Evolutionary conservation across 1,140 invertebrate species (phyloP).

Genomic region (Neotoxoptera formosana): DNA sequence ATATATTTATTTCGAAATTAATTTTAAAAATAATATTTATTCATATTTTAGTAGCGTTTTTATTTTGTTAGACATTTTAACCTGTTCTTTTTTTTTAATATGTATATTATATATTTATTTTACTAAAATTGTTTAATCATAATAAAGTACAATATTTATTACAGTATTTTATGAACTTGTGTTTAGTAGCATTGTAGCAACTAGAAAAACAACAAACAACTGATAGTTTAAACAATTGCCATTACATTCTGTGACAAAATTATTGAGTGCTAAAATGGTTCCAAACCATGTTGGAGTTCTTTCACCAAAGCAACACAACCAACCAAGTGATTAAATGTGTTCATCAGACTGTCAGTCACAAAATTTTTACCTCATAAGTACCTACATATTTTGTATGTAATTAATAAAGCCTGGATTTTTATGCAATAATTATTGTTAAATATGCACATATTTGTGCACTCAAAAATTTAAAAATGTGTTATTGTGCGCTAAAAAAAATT

Average conservation of each 20-base stretch:
- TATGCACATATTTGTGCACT: too few relatives aligned
- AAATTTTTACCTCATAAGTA: too few relatives aligned
- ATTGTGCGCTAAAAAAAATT: too few relatives aligned
- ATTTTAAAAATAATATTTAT: conserved; percentile 4
- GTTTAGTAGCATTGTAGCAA: too few relatives aligned
- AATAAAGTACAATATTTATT: conserved; percentile 18
- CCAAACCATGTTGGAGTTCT: not conserved
- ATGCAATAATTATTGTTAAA: too few relatives aligned
- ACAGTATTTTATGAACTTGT: not conserved
- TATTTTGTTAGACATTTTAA: not conserved
- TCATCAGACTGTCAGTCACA: too few relatives aligned
- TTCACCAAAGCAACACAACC: not conserved
- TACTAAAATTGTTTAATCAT: not conserved
- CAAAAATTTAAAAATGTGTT: too few relatives aligned
- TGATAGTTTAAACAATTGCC: not conserved
- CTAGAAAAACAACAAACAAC: too few relatives aligned
- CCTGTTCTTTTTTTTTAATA: not conserved
- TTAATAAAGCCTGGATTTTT: too few relatives aligned
- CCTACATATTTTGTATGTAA: too few relatives aligned
- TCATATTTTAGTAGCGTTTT: conserved; percentile 17
- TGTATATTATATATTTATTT: conserved; percentile 24
- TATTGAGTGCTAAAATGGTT: not conserved
- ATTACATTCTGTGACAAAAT: not conserved
- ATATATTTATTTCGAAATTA: not conserved
- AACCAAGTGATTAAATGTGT: too few relatives aligned